These are phyloP conservation scores for Pardalotus punctatus DNA, from an alignment of 2,113 vertebrate species.

Conservation along the genomic window DNA sequence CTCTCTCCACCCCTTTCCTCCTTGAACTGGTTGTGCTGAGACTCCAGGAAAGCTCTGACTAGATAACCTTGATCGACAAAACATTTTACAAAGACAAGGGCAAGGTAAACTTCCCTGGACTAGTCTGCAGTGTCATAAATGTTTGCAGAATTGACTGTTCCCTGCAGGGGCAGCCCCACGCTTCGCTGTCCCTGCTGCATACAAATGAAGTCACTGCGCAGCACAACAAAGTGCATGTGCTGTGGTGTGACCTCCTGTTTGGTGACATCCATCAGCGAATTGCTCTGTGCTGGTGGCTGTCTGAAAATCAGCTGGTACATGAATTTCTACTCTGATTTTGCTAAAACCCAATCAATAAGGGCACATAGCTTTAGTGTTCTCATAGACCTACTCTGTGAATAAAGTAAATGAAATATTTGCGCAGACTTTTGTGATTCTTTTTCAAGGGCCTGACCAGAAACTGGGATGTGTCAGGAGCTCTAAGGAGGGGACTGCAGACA, in stretches of 20 bases:
- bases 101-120: constrained; percentile 18
- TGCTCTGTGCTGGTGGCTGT: background rate
- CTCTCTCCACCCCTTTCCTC: background rate
- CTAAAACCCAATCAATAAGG: constrained; percentile 43
- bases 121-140: constrained; percentile 4
- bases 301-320: constrained; percentile 34
- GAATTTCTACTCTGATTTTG: constrained; percentile 48
- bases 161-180: constrained; percentile 15
- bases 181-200: background rate
- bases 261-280: constrained; percentile 39
- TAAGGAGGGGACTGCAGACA: background rate
- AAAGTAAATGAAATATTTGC: constrained; percentile 26
- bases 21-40: background rate
- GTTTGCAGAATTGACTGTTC: constrained; percentile 36
- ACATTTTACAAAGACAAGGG: background rate
- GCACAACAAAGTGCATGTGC: background rate
- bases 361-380: background rate
- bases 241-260: constrained; percentile 28
- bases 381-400: background rate
- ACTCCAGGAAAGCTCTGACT: background rate
- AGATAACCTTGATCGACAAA: constrained; percentile 23
- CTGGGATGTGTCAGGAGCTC: background rate
- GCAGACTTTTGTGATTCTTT: background rate
- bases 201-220: constrained; percentile 21
- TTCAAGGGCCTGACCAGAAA: background rate